phyloP scores from a whole-genome alignment of 2,113 vertebrate genomes.

The Cyanoliseus patagonus region DNA sequence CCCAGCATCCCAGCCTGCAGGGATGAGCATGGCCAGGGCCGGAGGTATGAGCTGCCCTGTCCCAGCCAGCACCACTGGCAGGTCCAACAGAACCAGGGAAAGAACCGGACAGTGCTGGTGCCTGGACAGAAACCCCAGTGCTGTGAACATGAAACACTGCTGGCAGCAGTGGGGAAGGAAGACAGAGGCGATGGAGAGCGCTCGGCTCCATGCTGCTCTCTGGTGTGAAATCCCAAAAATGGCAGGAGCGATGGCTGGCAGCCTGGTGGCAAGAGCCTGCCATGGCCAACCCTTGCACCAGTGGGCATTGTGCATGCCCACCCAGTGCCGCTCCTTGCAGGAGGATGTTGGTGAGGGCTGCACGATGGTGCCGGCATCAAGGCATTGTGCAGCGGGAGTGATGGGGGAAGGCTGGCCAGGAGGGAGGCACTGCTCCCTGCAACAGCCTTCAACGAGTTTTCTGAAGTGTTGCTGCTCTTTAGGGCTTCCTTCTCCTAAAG shows the following conservation, averaged over 20 bases:
- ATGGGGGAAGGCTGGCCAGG: not conserved
- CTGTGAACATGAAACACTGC: fast-evolving
- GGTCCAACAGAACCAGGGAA: fast-evolving
- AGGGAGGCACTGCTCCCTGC: not conserved
- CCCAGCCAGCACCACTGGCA: fast-evolving
- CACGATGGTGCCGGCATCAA: fast-evolving
- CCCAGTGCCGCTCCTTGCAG: fast-evolving
- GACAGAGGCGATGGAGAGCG: fast-evolving
- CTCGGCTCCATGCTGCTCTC: not conserved
- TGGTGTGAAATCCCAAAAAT: not conserved
- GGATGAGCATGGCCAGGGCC: not conserved
- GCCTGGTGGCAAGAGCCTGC: not conserved
- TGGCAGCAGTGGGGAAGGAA: not conserved
- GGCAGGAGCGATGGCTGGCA: not conserved
- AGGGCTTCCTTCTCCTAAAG: not conserved
- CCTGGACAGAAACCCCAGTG: fast-evolving
- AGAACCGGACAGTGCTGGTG: not conserved
- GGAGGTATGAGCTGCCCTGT: not conserved
- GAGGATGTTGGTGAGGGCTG: not conserved
- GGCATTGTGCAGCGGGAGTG: not conserved
- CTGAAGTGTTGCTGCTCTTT: conserved; percentile 19
- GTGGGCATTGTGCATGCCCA: fast-evolving
- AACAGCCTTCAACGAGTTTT: conserved; percentile 44
- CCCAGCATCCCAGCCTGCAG: not conserved
- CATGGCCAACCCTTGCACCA: fast-evolving